Percentiles rank a stretch among this genome's conserved stretches.
phyloP scores from a whole-genome alignment of 2,113 vertebrate genomes.

The Tympanuchus pallidicinctus region DNA sequence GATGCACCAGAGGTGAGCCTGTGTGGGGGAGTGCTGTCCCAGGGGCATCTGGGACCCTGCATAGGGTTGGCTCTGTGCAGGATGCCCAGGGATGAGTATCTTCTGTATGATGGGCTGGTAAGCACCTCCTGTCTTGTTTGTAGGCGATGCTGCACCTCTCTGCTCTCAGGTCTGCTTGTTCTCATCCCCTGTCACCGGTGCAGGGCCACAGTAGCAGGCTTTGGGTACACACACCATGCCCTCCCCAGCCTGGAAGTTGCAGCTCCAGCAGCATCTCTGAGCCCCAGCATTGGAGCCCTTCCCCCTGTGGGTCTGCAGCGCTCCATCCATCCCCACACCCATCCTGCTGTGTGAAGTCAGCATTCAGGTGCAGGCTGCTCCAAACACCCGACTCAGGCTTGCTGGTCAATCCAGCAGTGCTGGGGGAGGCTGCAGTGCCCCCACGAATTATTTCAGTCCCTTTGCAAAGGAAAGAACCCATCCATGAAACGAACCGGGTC shows the following conservation, averaged over 20 bases:
- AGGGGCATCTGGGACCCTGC: neutral
- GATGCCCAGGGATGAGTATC: neutral
- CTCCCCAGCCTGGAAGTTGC: neutral
- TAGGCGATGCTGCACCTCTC: rapidly evolving
- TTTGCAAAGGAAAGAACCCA: neutral
- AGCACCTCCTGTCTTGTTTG: neutral
- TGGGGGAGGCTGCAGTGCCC: neutral
- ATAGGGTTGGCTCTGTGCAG: slow-evolving; percentile 81
- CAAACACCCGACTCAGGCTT: neutral
- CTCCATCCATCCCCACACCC: neutral
- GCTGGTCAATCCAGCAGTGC: neutral
- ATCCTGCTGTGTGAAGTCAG: neutral
- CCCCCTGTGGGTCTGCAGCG: neutral
- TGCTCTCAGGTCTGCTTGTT: neutral
- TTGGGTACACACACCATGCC: neutral
- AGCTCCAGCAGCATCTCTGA: neutral
- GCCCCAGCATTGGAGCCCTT: neutral
- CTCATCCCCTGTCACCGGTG: too few relatives aligned
- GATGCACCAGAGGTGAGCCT: neutral
- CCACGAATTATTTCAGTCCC: neutral
- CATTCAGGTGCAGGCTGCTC: neutral
- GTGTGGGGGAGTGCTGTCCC: neutral
- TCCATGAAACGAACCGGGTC: neutral
- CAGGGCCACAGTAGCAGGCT: neutral
- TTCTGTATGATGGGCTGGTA: neutral